Evolutionary conservation across 1,140 invertebrate species (phyloP).

Genomic region (Zaprionus vittiger): DNA sequence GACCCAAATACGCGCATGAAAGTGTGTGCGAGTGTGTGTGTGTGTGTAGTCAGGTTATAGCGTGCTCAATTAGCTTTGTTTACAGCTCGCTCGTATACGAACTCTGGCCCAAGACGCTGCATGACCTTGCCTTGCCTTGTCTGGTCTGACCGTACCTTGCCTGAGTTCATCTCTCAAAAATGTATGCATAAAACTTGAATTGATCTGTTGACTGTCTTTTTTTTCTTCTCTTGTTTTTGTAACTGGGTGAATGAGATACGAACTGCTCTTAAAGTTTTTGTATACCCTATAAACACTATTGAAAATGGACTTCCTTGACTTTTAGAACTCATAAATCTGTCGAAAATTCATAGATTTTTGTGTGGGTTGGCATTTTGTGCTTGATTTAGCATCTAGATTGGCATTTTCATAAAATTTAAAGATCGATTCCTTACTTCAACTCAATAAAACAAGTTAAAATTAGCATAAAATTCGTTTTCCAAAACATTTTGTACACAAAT

Average conservation of each 20-base stretch:
- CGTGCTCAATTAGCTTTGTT: constrained; percentile 60
- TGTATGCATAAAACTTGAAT: constrained; percentile 69
- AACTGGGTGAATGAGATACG: constrained; percentile 62
- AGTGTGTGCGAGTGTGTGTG: background rate
- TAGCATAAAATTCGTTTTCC: background rate
- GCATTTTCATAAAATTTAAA: constrained; percentile 9
- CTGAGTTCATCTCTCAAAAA: constrained; percentile 57
- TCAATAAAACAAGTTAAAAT: background rate
- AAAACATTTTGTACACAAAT: background rate
- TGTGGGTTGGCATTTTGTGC: background rate
- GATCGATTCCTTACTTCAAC: background rate
- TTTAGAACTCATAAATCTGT: background rate
- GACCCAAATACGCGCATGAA: constrained; percentile 56
- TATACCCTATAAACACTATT: background rate
- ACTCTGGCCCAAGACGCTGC: constrained; percentile 45
- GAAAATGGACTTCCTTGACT: background rate
- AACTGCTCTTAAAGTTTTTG: background rate
- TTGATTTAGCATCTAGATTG: background rate
- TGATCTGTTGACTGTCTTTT: constrained; percentile 46
- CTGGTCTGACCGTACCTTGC: constrained; percentile 49
- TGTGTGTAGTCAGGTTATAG: constrained; percentile 17
- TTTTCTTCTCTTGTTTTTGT: constrained; percentile 58
- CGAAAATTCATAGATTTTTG: background rate
- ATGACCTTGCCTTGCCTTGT: constrained; percentile 50
- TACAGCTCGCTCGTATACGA: constrained; percentile 26